A percentile compares a stretch with the other conserved stretches of the same genome.
Evolutionary conservation across 2,113 vertebrate genomes (phyloP).

Genomic region (Catagonus wagneri): DNA sequence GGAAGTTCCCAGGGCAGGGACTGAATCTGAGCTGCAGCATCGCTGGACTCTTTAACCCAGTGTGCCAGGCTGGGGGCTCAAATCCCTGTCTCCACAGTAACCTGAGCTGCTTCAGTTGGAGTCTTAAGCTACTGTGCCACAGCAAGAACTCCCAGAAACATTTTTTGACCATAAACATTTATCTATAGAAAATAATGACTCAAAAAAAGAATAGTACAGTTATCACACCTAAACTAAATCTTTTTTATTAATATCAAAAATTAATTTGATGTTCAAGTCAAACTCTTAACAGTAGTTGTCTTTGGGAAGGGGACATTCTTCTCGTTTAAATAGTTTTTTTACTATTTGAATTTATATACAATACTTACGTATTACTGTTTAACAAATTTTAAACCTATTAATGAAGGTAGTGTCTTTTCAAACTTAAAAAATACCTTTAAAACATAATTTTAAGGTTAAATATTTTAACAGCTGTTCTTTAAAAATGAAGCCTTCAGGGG

Average conservation of each 20-base stretch:
- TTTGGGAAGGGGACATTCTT: neutral
- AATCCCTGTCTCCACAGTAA: too few relatives aligned
- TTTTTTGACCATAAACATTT: neutral
- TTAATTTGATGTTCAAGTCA: neutral
- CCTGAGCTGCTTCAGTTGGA: too few relatives aligned
- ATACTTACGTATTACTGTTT: neutral
- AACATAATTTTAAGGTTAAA: conserved; percentile 31
- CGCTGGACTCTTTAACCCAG: too few relatives aligned
- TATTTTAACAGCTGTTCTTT: neutral
- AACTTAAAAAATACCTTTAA: neutral
- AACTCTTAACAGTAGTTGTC: neutral
- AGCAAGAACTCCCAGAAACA: too few relatives aligned
- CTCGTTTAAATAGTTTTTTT: conserved; percentile 45
- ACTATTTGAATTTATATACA: neutral
- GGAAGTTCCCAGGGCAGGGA: too few relatives aligned
- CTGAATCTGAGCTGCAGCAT: too few relatives aligned
- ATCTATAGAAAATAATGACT: neutral
- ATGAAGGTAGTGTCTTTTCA: conserved; percentile 5
- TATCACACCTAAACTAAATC: neutral
- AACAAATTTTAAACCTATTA: neutral
- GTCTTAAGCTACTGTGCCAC: too few relatives aligned
- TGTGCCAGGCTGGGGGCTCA: too few relatives aligned
- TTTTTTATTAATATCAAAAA: neutral
- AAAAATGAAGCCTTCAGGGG: neutral
- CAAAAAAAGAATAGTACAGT: neutral